Evolutionary conservation across 2,888 invertebrate genomes (phyloP), one percentile per base, ranked within the genome.

Genomic region (Euclidia mi): DNA sequence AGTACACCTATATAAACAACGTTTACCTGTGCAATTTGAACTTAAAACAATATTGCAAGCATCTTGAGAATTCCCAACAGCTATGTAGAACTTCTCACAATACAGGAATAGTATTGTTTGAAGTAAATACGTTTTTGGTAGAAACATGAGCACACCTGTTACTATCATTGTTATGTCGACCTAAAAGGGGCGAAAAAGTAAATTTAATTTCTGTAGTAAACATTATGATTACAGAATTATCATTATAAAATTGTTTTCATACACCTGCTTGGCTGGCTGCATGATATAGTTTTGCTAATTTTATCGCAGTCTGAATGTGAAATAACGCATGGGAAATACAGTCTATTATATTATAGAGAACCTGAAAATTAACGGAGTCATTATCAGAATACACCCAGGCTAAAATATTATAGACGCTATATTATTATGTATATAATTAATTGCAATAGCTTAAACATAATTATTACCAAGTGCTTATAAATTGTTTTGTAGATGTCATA

Each of bases 11-110:
- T 4, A 20, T 20, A 20, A 3, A 37, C 9, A 31, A 11, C 15
- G 31, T 4, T 49, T 41, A 52, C 52, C 46, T 29, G 41, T 12
- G n/a, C 40, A 34, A 28, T 28, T 3, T 2, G 34, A 41, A 0
- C 10, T 17, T 6, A 52, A 12, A 25, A 28, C 7, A 10, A 34
- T 1, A 3, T 17, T 29, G 20, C 53, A 42, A 10, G 25, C 4
- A 2, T 53, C 53, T 37, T 53, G 42, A 11, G 14, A 17, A 1
- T 31, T 44, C 3, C 9, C n/a, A 10, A 47, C 6, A 29, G 41
- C 29, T 1, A 42, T 4, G n/a, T 53, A 53, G 28, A 53, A 47
- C 12, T 41, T 25, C 7, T 52, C 52, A 12, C 45, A 46, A n/a
- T 41, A 6, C 4, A 46, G 9, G 3, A 20, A 28, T 3, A 46